Conservation (phyloP, 2,113 vertebrate genomes). For the Oreotrochilus melanogaster region DNA sequence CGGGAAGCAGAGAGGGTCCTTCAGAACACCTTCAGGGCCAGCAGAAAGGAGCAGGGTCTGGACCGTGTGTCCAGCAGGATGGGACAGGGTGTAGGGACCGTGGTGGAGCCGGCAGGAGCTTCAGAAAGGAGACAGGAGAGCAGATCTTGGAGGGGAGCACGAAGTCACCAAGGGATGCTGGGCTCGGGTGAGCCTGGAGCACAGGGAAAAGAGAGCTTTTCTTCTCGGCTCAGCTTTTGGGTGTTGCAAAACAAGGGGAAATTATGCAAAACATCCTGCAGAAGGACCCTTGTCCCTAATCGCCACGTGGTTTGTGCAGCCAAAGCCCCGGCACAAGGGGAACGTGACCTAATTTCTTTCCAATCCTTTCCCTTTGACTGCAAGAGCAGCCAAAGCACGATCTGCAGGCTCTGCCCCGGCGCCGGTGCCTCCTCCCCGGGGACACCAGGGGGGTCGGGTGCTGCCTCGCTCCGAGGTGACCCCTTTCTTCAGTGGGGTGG, state of each 20-base stretch:
- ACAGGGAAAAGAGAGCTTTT: background rate
- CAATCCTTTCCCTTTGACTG: background rate
- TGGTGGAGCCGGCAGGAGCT: background rate
- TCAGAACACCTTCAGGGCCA: fast-evolving
- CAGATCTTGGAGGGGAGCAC: fast-evolving
- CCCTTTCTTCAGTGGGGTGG: background rate
- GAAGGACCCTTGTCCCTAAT: conserved; percentile 64
- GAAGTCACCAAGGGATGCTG: fast-evolving
- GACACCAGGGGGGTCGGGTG: fast-evolving
- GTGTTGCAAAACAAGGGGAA: conserved; percentile 65
- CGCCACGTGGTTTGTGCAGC: background rate
- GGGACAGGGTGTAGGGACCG: fast-evolving
- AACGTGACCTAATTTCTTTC: conserved; percentile 29
- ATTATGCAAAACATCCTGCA: conserved; percentile 40
- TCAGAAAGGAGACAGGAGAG: fast-evolving
- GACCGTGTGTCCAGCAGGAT: fast-evolving
- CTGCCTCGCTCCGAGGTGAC: background rate
- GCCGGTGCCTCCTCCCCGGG: background rate
- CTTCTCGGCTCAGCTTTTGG: background rate
- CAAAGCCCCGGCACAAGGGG: conserved; percentile 47
- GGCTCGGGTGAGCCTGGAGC: background rate
- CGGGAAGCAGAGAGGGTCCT: fast-evolving
- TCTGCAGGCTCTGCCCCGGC: background rate
- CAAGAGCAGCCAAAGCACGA: conserved; percentile 2
- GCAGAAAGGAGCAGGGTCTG: fast-evolving